phyloP scores from a whole-genome alignment of 1,140 invertebrate genomes.

The Anastatus disparis region DNA sequence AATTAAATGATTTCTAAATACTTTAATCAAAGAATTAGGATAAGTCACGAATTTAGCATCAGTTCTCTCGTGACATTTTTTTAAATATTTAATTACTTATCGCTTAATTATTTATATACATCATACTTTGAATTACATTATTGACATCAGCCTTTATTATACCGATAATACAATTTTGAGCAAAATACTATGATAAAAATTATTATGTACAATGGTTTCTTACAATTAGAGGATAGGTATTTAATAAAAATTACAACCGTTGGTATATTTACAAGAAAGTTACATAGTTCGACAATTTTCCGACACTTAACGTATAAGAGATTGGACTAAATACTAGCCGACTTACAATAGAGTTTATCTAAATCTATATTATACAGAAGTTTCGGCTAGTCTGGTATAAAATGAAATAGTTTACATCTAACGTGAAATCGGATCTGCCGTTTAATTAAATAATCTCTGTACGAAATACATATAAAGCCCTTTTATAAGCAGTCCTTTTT shows the following conservation, averaged over 20 bases:
- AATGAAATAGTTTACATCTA: not conserved
- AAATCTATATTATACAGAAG: conserved; percentile 46
- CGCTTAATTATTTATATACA: too few relatives aligned
- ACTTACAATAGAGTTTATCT: conserved; percentile 11
- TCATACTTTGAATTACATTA: too few relatives aligned
- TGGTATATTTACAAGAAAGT: conserved; percentile 48
- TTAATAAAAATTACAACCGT: conserved; percentile 39
- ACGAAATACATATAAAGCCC: too few relatives aligned
- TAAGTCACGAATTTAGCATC: conserved; percentile 52
- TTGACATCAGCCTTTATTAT: too few relatives aligned
- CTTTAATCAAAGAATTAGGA: conserved; percentile 41
- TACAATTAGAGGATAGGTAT: conserved; percentile 44
- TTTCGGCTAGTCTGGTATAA: conserved; percentile 12
- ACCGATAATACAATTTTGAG: too few relatives aligned
- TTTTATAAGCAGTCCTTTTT: too few relatives aligned
- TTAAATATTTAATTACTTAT: not conserved
- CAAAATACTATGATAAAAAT: not conserved
- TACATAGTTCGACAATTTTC: conserved; percentile 29
- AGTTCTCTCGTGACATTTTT: conserved; percentile 53
- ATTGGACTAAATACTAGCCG: not conserved
- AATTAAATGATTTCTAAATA: conserved; percentile 15
- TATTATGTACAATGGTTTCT: conserved; percentile 56
- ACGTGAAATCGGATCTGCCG: conserved; percentile 28
- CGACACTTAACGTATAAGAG: not conserved
- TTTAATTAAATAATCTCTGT: not conserved